Base-by-base conservation (phyloP, 1,140 invertebrate species). In the Temnothorax longispinosus region DNA sequence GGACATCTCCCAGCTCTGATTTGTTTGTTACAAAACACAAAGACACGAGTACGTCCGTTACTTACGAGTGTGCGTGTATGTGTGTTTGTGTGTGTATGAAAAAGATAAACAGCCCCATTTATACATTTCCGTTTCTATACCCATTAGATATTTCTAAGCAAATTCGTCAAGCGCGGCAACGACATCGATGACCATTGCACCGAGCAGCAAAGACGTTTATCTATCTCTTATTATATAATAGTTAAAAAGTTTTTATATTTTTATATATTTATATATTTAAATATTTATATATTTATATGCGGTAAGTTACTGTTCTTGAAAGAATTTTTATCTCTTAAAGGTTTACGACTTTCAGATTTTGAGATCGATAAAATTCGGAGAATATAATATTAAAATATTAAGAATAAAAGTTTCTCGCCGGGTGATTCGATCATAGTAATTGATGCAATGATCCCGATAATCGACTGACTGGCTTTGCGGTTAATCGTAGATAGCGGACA, bases 1-100 rank as follows among this genome's bases (percentile, higher is more conserved):
- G 93, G 93, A 96, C 91, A 90, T 96, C 93, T 85, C 92, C 92
- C 93, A 95, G 90, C 91, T 95, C 94, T 95, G 94, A 92, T 92
- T 93, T 87, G 88, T 91, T 86, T 91, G 85, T 91, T 90, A 91
- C 84, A 86, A 77, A 91, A 93, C 90, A 93, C 88, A 94, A 90
- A 93, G 84, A 94, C 88, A 91, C 88, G 91, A 87, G 86, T 77
- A 88, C 62, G 76, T 91, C 77, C 89, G 91, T 92, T 92, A 92
- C 88, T 92, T 87, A 86, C 77, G 86, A 84, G 32, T 91, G 50
- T 21, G 54, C 38, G 35, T 67, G 62, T 64, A n/a, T 62, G 13
- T 64, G 15, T 38, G 62, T 64, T n/a, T 62, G 13, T 64, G 15
- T 38, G 1, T 90, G 47, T 47, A 3, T 32, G 52, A 82, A 15